A percentile compares a stretch with the other conserved stretches of the same genome.
Conservation (phyloP, 2,888 invertebrate genomes). For the Stegophylla sp. region DNA sequence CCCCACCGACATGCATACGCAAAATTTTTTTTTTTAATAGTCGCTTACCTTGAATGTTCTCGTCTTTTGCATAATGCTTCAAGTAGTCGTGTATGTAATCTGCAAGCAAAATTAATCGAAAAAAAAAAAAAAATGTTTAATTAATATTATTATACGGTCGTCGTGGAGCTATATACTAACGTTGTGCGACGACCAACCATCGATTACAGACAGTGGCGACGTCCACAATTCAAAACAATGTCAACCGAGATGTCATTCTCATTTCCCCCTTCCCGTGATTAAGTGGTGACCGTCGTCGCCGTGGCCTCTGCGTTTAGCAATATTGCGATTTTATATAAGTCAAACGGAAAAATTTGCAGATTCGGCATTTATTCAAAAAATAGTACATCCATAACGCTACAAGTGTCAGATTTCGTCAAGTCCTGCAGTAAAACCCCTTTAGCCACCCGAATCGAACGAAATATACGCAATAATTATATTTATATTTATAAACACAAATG, state of each 20-base stretch:
- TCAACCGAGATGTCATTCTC: not conserved
- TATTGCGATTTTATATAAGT: not conserved
- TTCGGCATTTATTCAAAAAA: slow-evolving; percentile 2
- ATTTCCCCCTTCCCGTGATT: not conserved
- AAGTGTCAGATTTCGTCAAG: slow-evolving; percentile 13
- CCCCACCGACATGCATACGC: too few relatives aligned
- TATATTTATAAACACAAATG: too few relatives aligned
- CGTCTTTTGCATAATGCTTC: slow-evolving; percentile 58
- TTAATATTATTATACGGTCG: not conserved
- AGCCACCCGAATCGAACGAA: not conserved
- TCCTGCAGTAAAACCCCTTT: not conserved
- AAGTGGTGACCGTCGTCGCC: not conserved
- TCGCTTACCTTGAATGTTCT: slow-evolving; percentile 35
- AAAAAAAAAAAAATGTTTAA: slow-evolving; percentile 11
- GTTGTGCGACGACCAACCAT: not conserved
- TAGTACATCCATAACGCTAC: not conserved
- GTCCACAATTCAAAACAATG: not conserved
- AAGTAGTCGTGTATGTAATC: slow-evolving; percentile 61
- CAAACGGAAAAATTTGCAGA: slow-evolving; percentile 20
- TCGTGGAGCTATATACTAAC: not conserved
- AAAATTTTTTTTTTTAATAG: too few relatives aligned
- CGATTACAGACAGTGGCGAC: not conserved
- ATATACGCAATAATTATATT: not conserved
- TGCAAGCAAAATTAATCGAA: slow-evolving; percentile 46
- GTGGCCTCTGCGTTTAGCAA: not conserved